Conservation (phyloP, 2,888 invertebrate species). For the Cryptocephalus moraei region DNA sequence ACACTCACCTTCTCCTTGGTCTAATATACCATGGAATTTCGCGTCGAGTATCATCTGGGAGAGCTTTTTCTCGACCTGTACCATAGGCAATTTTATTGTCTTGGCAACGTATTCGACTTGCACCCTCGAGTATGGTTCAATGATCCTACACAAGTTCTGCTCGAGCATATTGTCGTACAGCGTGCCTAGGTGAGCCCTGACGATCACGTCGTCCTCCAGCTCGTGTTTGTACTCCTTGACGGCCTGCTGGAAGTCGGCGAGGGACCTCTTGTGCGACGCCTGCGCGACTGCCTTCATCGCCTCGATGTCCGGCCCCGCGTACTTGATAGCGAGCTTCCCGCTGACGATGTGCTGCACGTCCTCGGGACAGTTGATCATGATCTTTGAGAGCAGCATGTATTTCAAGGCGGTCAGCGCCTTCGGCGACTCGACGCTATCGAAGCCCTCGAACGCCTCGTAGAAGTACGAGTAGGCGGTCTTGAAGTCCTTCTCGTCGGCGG, state of each 20-base stretch:
- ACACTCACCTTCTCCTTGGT: slow-evolving; percentile 78
- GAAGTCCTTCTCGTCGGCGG: slow-evolving; percentile 99
- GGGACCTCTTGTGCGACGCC: slow-evolving; percentile 91
- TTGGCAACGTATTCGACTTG: slow-evolving; percentile 89
- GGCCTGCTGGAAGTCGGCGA: slow-evolving; percentile 92
- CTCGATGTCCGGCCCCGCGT: slow-evolving; percentile 90
- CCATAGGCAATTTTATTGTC: slow-evolving; percentile 80
- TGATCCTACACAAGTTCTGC: slow-evolving; percentile 96
- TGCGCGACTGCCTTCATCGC: slow-evolving; percentile 97
- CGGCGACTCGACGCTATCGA: slow-evolving; percentile 85
- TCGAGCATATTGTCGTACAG: slow-evolving; percentile 98
- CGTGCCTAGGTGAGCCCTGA: slow-evolving; percentile 91
- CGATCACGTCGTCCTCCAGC: slow-evolving; percentile 92
- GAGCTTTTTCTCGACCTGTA: slow-evolving; percentile 94
- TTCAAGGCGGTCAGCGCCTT: slow-evolving; percentile 94
- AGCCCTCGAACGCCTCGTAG: slow-evolving; percentile 98
- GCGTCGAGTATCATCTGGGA: slow-evolving; percentile 99
- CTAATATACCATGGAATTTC: slow-evolving; percentile 92
- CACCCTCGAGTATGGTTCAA: slow-evolving; percentile 96
- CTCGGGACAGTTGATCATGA: slow-evolving; percentile 94
- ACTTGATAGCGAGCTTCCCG: slow-evolving; percentile 93
- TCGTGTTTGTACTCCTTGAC: slow-evolving; percentile 79
- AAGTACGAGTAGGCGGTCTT: slow-evolving; percentile 99
- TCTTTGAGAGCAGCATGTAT: slow-evolving; percentile 98
- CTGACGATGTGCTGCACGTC: slow-evolving; percentile 92